Percentiles rank a stretch among this genome's conserved stretches.
phyloP scores from a whole-genome alignment of 2,797 vertebrate species.

The Sebastes taczanowskii region DNA sequence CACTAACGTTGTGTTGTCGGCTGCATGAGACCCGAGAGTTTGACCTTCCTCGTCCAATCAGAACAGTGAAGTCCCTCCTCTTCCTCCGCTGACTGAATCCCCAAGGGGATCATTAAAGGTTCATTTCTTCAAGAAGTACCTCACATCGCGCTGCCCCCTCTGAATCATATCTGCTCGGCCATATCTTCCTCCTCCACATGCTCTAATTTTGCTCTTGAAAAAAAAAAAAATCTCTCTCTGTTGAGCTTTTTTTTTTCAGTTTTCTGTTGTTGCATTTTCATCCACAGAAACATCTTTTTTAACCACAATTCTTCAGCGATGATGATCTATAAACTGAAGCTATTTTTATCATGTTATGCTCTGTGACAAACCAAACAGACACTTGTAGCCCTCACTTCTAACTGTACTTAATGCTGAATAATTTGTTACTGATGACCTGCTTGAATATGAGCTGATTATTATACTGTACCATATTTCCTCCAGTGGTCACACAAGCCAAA shows the following conservation, averaged over 20 bases:
- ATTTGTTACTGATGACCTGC: background rate
- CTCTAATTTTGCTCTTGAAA: slow-evolving; percentile 65
- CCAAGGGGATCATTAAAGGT: slow-evolving; percentile 64
- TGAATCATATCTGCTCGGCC: slow-evolving; percentile 68
- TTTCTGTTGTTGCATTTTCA: slow-evolving; percentile 39
- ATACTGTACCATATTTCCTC: background rate
- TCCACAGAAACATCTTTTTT: background rate
- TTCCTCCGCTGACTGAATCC: slow-evolving; percentile 45
- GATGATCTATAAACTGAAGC: background rate
- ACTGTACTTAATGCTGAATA: too few species aligned
- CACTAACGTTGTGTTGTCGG: background rate
- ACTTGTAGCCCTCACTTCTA: background rate
- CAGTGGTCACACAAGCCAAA: background rate
- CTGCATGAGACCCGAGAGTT: slow-evolving; percentile 17
- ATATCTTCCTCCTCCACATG: slow-evolving; percentile 70
- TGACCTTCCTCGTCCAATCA: slow-evolving; percentile 48
- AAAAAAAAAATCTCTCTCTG: slow-evolving; percentile 24
- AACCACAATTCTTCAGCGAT: background rate
- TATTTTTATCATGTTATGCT: background rate
- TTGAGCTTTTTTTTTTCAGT: slow-evolving; percentile 9
- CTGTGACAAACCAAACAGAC: background rate
- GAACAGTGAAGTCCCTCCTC: slow-evolving; percentile 38
- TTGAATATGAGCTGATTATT: background rate
- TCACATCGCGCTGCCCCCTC: slow-evolving; percentile 62
- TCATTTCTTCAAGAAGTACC: slow-evolving; percentile 54